Base-by-base conservation (phyloP, 2,888 invertebrate genomes). In the Drosophila antonietae region DNA sequence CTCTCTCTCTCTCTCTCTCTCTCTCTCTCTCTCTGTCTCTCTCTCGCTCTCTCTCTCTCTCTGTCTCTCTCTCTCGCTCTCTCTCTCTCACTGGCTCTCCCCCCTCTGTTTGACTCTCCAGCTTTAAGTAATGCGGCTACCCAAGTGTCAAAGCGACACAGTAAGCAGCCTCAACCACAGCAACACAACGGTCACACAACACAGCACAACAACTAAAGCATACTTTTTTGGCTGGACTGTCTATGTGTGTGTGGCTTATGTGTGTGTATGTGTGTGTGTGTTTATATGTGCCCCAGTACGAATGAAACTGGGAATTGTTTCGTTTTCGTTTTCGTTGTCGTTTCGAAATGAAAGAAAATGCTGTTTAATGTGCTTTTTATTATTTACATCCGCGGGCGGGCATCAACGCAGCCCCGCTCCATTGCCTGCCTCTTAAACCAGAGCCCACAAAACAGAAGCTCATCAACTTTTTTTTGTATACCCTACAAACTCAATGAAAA, bases 331-430 rank as follows among this genome's bases (percentile, higher is more conserved):
- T 73, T 77, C 65, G 78, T 73, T 81, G 78, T 73, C 63, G 74
- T 87, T 88, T 78, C 73, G 73, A 88, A 90, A 90, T 88, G 76
- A 90, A 90, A 88, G 87, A 86, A 86, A 90, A 86, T 86, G 81
- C 90, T 83, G 84, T 86, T 86, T 86, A 86, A 86, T 88, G 90
- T 86, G 86, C 81, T 88, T 90, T 86, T 90, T 86, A 90, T 86
- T 89, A 85, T 88, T 80, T 89, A 89, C 90, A 89, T 83, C 88
- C 86, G 86, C 78, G 83, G 83, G 78, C 86, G 37, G 70, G 55
- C 41, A 65, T 39, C 35, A 28, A 35, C 39, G 28, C n/a, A 1
- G 15, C 10, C 28, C 35, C 35, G 59, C 59, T 31, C 46, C 56
- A 58, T 39, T 37, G 31, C 47, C 47, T 12, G 41, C 41, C 18